Evolutionary conservation across 2,113 vertebrate genomes (phyloP).

Genomic region (Periophthalmodon schlosseri): DNA sequence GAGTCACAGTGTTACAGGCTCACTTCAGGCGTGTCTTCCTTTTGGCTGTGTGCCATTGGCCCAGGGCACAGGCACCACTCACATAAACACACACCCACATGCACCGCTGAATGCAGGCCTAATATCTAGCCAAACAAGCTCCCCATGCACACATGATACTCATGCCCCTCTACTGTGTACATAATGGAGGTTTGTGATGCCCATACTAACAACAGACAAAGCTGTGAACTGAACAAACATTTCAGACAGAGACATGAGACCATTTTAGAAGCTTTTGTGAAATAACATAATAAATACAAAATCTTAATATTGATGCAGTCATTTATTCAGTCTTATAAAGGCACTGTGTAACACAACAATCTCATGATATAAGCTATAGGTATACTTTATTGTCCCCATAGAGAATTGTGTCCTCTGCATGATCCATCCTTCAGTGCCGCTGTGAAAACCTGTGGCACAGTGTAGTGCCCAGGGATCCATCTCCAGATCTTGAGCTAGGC

Average conservation of each 20-base stretch:
- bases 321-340: background rate
- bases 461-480: too few species aligned
- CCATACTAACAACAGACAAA: conserved; percentile 49
- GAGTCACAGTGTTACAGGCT: conserved; percentile 52
- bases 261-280: conserved; percentile 4
- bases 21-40: conserved; percentile 63
- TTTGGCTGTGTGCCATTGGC: conserved; percentile 43
- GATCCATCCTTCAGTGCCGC: too few species aligned
- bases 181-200: conserved; percentile 19
- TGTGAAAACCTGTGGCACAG: too few species aligned
- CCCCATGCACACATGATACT: conserved; percentile 23
- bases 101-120: conserved; percentile 21
- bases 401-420: too few species aligned
- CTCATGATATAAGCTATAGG: background rate
- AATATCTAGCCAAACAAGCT: conserved; percentile 38
- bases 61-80: conserved; percentile 38
- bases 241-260: conserved; percentile 38
- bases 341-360: background rate
- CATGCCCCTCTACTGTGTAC: conserved; percentile 19
- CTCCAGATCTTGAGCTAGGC: too few species aligned
- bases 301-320: background rate
- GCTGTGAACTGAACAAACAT: conserved; percentile 63
- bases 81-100: conserved; percentile 57
- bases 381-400: too few species aligned
- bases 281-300: background rate